These are phyloP conservation scores for Saccopteryx leptura DNA, from an alignment of 2,113 vertebrate genomes.

Conservation along the genomic window DNA sequence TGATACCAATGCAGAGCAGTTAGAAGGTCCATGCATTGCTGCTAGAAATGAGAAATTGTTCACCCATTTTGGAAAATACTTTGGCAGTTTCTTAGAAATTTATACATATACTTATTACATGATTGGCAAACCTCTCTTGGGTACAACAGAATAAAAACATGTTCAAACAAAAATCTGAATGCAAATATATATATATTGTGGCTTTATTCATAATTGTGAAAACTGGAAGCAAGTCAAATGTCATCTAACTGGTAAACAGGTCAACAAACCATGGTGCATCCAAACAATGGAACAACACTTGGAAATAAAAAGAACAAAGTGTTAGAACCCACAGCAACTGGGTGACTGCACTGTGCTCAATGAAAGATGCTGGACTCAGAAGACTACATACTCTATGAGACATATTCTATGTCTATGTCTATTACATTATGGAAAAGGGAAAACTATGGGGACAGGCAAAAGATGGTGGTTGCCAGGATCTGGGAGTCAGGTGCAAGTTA, in stretches of 20 bases:
- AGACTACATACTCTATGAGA: not conserved
- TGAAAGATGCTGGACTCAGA: not conserved
- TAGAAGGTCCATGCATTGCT: not conserved
- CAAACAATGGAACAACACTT: not conserved
- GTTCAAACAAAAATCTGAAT: constrained; percentile 41
- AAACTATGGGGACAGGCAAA: not conserved
- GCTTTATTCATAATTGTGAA: constrained; percentile 10
- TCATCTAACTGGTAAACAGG: not conserved
- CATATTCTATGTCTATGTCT: not conserved
- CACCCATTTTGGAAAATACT: not conserved
- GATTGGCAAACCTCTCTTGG: not conserved
- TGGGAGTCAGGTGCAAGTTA: not conserved
- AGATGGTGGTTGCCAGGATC: not conserved
- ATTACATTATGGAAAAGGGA: not conserved
- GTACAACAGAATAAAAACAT: constrained; percentile 30
- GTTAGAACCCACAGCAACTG: not conserved
- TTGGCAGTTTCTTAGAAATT: constrained; percentile 17
- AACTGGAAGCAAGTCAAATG: not conserved
- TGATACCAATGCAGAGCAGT: not conserved
- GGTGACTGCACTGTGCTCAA: not conserved
- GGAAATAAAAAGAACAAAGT: not conserved
- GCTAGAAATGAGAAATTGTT: not conserved
- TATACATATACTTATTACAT: not conserved
- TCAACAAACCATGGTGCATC: not conserved
- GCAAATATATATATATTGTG: not conserved